Evolutionary conservation across 2,797 vertebrate genomes (phyloP), one percentile per base, ranked within the genome.

Genomic region (Sphenopsis melanotis): DNA sequence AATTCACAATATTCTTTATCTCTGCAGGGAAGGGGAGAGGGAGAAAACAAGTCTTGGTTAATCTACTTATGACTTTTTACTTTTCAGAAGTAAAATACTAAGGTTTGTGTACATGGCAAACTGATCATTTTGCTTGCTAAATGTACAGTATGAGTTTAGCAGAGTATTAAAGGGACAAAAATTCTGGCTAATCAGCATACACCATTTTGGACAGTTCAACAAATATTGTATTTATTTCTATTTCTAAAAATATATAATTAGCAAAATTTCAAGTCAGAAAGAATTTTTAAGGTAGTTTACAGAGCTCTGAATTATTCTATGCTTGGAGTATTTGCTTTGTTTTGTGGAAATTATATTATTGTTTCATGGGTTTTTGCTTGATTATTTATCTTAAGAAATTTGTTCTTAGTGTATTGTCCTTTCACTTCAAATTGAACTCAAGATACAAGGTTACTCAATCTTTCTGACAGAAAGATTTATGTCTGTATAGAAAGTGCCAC

Each of bases 391-490:
- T 69, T 79, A 44, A 69, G 56, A 89, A 89, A 76, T 59, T 61
- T 93, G 12, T 79, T 61, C 39, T 84, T 84, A 30, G 32, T 81
- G 64, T 50, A 42, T 75, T 90, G 68, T 64, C 56, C 50, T 95
- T 91, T 93, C 75, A 61, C 70, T 61, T 93, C 53, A 94, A 89
- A 95, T 42, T 90, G 42, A 71, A 92, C 56, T 80, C 24, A 90
- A 59, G 34, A 64, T 52, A 72, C 21, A 91, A 72, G 57, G 76
- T 96, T 83, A 64, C 14, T 92, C 75, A 75, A 6, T 83, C 83
- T 68, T 85, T 75, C 59, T 88, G 89, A 75, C n/a, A 75, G 88
- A 95, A 95, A 93, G 39, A 87, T 57, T 77, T 93, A 87, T 74
- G 8, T 83, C 80, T 75, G 19, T 34, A 39, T 41, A 87, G 79